phyloP scores from a whole-genome alignment of 2,888 invertebrate genomes.

The Mythimna ferrago region DNA sequence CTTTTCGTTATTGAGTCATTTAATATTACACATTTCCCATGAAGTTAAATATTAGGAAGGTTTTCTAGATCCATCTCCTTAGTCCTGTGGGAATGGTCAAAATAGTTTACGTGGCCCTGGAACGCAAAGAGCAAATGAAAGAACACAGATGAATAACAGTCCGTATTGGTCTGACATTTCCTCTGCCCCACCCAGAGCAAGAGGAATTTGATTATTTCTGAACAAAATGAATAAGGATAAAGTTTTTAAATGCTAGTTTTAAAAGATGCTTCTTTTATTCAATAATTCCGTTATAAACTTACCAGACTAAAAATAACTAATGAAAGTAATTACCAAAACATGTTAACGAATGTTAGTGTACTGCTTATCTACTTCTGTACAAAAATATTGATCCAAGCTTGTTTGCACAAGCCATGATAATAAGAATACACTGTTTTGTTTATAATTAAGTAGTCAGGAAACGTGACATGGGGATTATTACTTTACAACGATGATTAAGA shows the following conservation, averaged over 20 bases:
- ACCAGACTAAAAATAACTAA: conserved; percentile 8
- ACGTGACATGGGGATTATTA: conserved; percentile 59
- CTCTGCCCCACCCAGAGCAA: too few relatives aligned
- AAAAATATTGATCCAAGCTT: conserved; percentile 76
- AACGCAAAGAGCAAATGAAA: too few relatives aligned
- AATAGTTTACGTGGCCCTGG: too few relatives aligned
- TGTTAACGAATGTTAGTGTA: conserved; percentile 16
- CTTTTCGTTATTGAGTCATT: too few relatives aligned
- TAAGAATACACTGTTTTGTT: conserved; percentile 63
- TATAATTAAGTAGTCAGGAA: conserved; percentile 62
- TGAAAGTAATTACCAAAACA: conserved; percentile 44
- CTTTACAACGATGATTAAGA: conserved; percentile 39
- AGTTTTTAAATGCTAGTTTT: background rate
- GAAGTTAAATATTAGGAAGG: too few relatives aligned
- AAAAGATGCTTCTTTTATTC: background rate
- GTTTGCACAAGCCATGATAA: conserved; percentile 70
- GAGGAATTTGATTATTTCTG: too few relatives aligned
- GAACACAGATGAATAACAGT: too few relatives aligned
- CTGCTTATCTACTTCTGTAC: conserved; percentile 49
- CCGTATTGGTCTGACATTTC: too few relatives aligned
- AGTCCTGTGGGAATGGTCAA: too few relatives aligned
- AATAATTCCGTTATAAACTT: background rate
- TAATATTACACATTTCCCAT: too few relatives aligned
- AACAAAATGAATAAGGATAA: too few relatives aligned
- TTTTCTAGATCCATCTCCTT: too few relatives aligned